Evolutionary conservation across 2,888 invertebrate species (phyloP).

Genomic region (Idaea dimidiata): DNA sequence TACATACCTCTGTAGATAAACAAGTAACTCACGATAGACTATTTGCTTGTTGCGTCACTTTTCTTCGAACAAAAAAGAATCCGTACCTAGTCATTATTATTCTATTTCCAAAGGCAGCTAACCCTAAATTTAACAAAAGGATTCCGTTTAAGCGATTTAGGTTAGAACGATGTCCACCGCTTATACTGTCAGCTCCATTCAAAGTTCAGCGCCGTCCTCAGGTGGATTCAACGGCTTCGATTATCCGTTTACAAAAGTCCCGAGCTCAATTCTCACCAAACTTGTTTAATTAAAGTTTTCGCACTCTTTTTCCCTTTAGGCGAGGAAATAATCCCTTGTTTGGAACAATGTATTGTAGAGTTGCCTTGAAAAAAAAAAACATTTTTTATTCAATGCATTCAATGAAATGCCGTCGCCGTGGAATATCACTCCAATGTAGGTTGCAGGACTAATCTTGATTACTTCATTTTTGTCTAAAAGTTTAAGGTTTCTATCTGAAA

Average conservation of each 20-base stretch:
- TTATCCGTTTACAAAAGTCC: conserved; percentile 78
- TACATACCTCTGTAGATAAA: too few species aligned
- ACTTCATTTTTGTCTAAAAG: too few species aligned
- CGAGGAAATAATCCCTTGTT: conserved; percentile 72
- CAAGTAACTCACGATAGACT: neutral
- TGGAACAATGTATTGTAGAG: conserved; percentile 46
- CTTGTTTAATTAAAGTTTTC: conserved; percentile 81
- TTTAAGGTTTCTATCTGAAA: too few species aligned
- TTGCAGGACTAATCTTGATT: too few species aligned
- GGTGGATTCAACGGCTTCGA: conserved; percentile 72
- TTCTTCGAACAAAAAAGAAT: conserved; percentile 2
- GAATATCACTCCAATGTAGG: neutral
- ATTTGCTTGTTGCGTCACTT: neutral
- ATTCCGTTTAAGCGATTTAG: conserved; percentile 11
- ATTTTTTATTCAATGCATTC: neutral
- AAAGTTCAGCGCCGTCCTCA: conserved; percentile 54
- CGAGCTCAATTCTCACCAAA: conserved; percentile 72
- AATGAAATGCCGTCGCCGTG: too few species aligned
- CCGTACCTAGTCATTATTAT: neutral
- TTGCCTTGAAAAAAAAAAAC: neutral
- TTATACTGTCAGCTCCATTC: conserved; percentile 43
- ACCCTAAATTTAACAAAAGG: conserved; percentile 3
- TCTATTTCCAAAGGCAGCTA: neutral
- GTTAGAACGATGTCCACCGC: conserved; percentile 16
- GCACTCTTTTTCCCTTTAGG: conserved; percentile 79